A percentile compares a stretch with the other conserved stretches of the same genome.
These are phyloP conservation scores for Collichthys lucidus DNA, from an alignment of 2,113 vertebrate species.

Conservation along the genomic window DNA sequence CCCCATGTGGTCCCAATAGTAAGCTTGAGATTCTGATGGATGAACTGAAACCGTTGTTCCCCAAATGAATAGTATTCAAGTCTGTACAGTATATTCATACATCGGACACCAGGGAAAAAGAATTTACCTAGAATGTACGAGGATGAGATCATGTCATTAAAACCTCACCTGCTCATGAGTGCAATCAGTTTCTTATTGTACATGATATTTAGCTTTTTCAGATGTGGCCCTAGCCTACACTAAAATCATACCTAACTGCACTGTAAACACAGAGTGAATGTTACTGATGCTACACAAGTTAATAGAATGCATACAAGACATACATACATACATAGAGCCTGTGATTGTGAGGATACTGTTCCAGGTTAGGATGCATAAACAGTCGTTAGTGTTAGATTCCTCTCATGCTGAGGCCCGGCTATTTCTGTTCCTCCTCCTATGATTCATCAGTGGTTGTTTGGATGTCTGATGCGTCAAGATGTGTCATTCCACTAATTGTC, in stretches of 20 bases:
- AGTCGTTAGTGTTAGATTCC: conserved; percentile 21
- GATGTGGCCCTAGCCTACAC: neutral
- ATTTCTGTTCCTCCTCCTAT: conserved; percentile 68
- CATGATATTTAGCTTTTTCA: neutral
- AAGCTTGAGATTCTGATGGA: too few species aligned
- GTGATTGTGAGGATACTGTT: conserved; percentile 5
- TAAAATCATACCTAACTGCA: too few species aligned
- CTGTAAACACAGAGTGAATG: neutral
- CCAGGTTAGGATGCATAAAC: conserved; percentile 18
- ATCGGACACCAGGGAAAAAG: neutral
- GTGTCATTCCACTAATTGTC: conserved; percentile 75
- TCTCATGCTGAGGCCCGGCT: conserved; percentile 46
- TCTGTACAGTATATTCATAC: neutral
- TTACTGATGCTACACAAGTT: neutral
- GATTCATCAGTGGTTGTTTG: conserved; percentile 70
- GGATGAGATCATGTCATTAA: neutral
- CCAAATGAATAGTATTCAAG: neutral
- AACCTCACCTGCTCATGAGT: neutral
- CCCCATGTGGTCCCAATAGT: neutral
- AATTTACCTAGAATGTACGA: neutral
- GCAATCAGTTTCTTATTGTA: neutral
- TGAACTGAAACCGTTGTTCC: too few species aligned
- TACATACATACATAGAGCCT: neutral
- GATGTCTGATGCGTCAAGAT: conserved; percentile 67
- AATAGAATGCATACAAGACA: too few species aligned